Percentiles rank a stretch among this genome's conserved stretches.
Evolutionary conservation across 1,140 invertebrate species (phyloP).

Genomic region (Artemia franciscana): DNA sequence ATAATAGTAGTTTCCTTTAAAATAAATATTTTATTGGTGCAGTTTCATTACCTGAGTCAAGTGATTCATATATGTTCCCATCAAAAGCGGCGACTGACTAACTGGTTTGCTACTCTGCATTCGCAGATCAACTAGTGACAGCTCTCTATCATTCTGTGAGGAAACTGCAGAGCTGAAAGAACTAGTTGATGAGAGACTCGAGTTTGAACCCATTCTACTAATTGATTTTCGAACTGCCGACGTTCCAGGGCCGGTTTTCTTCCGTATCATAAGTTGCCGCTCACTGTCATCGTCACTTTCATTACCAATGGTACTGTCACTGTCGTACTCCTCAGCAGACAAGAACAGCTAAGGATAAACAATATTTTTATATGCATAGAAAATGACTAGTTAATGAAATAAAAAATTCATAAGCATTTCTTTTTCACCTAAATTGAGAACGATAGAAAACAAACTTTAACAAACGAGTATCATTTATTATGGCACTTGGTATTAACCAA

Average conservation of each 20-base stretch:
- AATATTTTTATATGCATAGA: background rate
- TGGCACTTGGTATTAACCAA: no score
- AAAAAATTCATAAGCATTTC: no score
- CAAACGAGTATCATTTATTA: no score
- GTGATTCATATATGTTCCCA: conserved; percentile 83
- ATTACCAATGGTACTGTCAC: background rate
- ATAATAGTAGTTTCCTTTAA: no score
- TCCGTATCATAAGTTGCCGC: background rate
- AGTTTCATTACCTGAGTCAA: conserved; percentile 61
- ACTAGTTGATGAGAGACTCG: conserved; percentile 8
- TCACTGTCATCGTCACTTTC: background rate
- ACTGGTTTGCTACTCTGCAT: conserved; percentile 83
- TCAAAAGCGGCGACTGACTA: conserved; percentile 60
- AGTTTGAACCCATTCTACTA: conserved; percentile 16
- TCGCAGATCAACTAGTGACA: conserved; percentile 73
- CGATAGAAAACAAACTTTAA: no score
- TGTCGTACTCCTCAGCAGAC: background rate
- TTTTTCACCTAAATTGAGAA: no score
- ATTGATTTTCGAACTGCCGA: conserved; percentile 3
- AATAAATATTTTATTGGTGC: no score
- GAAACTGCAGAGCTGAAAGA: conserved; percentile 79
- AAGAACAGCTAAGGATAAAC: background rate
- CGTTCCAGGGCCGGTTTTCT: background rate
- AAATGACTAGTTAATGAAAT: no score
- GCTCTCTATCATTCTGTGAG: conserved; percentile 54